Evolutionary conservation across 2,888 invertebrate genomes (phyloP), one percentile per base, ranked within the genome.

Genomic region (Oxytorus armatus): DNA sequence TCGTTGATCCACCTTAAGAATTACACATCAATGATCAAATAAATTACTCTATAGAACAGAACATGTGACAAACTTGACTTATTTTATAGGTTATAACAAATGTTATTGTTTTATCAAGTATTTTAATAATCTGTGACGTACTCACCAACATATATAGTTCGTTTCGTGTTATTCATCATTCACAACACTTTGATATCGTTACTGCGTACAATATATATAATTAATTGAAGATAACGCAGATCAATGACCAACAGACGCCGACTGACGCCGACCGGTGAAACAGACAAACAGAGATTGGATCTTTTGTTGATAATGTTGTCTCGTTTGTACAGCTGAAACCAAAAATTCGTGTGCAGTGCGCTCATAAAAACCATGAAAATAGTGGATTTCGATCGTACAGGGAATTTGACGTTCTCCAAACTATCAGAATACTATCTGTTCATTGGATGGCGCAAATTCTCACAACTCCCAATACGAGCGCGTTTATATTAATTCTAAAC

Each of bases 141-240:
- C 92, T 81, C 86, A 92, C 93, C 97, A 14, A 97, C 96, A 89
- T 97, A 97, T 84, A 97, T 95, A 1, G 97, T 97, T 82, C 96
- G 93, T 90, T 97, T 97, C 29, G 96, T 95, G 89, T 95, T 96
- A 0, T 94, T 92, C 83, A 84, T 82, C 42, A 61, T 69, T 18
- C 7, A 23, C 16, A 53, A 42, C 25, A 21, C 51, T 39, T 63
- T 1, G 11, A 39, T 18, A 51, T n/a, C 18, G 18, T 18, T 21
- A 33, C 29, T 73, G 29, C 25, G 1, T 8, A 29, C 42, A 33
- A 33, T 44, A 25, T 18, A 65, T 63, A 51, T 73, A 42, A 39
- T 21, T 55, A 44, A 42, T 51, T n/a, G n/a, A 25, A 61, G 70
- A 68, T 77, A 49, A 51, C 61, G 18, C 7, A 29, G 7, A 16